Evolutionary conservation across 2,113 vertebrate genomes (phyloP), one percentile per base, ranked within the genome.

Genomic region (Tachysurus vachellii): DNA sequence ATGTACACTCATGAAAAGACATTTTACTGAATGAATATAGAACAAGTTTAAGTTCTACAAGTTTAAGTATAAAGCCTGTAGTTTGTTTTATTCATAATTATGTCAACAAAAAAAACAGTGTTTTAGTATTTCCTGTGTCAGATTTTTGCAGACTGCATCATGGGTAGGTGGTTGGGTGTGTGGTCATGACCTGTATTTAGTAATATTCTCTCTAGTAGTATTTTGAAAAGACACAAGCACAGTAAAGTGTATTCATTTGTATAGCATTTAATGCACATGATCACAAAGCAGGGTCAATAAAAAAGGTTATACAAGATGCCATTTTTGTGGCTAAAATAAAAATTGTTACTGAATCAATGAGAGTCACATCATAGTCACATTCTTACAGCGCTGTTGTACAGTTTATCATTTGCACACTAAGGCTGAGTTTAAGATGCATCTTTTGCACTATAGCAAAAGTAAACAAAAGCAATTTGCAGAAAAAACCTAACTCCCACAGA

Each of bases 381-480:
- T 77, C n/a, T 47, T 75, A 6, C 31, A 31, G 7, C 16, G 12
- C 13, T 68, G 71, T 23, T 23, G 47, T 77, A 76, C 42, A 71
- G 2, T 7, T 42, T 71, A 42, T 10, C 4, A 76, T 50, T 26
- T 76, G 44, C 73, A 76, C 44, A 47, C 19, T 21, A 1, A 73
- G 19, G 70, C 28, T 68, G 5, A 36, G 8, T 71, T 50, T 26
- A 53, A n/a, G 13, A n/a, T n/a, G 8, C 6, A 21, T 59, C 12
- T 59, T 59, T 59, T 31, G n/a, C 11, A 19, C 17, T 44, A 2
- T 14, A 70, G 57, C 64, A 62, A 21, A 36, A 14, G 11, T 5
- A 80, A n/a, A 85, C 68, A 31, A 80, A 59, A 84, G 7, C 2
- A 70, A 59, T 71, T 26, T 73, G 9, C 9, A 53, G 86, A 93